Evolutionary conservation across 2,797 vertebrate genomes (phyloP).

Genomic region (Gallinago solitaria): DNA sequence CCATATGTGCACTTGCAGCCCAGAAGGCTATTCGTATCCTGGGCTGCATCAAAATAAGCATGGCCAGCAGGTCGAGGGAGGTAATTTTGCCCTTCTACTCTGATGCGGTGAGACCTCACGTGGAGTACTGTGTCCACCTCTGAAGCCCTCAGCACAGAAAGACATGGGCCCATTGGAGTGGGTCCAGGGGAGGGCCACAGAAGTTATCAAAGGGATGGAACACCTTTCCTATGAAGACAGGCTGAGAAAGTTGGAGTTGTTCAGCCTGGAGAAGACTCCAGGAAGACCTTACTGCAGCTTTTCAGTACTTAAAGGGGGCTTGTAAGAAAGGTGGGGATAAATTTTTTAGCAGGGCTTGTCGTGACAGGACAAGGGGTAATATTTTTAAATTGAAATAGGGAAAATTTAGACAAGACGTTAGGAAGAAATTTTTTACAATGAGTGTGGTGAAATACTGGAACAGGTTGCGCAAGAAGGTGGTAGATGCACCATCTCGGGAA

Average conservation of each 20-base stretch:
- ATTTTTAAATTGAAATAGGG: neutral
- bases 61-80: neutral
- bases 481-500: neutral
- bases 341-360: neutral
- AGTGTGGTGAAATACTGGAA: neutral
- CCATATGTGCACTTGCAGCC: neutral
- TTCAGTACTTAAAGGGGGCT: neutral
- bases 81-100: neutral
- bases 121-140: neutral
- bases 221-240: neutral
- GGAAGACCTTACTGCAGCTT: neutral
- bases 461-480: neutral
- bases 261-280: neutral
- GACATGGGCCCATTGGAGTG: neutral
- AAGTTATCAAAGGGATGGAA: neutral
- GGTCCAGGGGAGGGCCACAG: neutral
- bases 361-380: neutral
- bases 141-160: neutral
- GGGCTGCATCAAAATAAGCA: neutral
- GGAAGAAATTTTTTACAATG: neutral
- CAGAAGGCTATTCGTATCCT: neutral
- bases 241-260: neutral
- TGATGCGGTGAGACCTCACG: neutral
- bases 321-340: neutral
- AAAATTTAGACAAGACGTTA: neutral